phyloP scores from a whole-genome alignment of 2,113 vertebrate genomes.

The Rousettus leschenaultii region DNA sequence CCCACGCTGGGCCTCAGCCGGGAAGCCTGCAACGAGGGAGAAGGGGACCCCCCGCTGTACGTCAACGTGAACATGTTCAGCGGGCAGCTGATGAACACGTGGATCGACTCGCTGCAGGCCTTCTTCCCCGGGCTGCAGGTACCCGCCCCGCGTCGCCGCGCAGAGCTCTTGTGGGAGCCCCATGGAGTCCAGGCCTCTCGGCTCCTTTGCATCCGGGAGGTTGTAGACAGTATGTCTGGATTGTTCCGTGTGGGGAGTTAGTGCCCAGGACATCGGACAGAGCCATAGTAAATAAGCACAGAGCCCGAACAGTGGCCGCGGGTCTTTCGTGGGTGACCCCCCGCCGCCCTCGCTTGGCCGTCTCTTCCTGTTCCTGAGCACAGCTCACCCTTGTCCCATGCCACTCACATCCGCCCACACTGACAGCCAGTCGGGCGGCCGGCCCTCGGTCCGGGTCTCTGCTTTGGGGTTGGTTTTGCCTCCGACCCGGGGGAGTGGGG shows the following conservation, averaged over 20 bases:
- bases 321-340: not conserved
- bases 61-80: constrained; percentile 99
- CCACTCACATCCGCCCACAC: not conserved
- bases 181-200: not conserved
- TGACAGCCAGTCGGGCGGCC: not conserved
- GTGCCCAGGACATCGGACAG: not conserved
- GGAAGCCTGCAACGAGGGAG: constrained; percentile 96
- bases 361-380: not conserved
- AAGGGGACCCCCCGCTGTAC: constrained; percentile 96
- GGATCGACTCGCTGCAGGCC: constrained; percentile 99
- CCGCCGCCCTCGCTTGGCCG: not conserved
- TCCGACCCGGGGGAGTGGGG: not conserved
- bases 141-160: too few species aligned
- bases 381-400: not conserved
- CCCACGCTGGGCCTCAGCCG: constrained; percentile 80
- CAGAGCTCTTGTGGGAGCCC: too few species aligned
- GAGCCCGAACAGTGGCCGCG: not conserved
- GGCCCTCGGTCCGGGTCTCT: not conserved
- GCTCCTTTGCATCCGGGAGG: not conserved
- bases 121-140: constrained; percentile 98
- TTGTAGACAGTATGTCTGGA: not conserved
- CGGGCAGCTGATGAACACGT: constrained; percentile 98
- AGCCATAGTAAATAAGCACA: not conserved
- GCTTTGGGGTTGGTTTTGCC: not conserved
- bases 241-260: not conserved